phyloP scores from a whole-genome alignment of 1,140 invertebrate genomes.

The Saccostrea glomerata region DNA sequence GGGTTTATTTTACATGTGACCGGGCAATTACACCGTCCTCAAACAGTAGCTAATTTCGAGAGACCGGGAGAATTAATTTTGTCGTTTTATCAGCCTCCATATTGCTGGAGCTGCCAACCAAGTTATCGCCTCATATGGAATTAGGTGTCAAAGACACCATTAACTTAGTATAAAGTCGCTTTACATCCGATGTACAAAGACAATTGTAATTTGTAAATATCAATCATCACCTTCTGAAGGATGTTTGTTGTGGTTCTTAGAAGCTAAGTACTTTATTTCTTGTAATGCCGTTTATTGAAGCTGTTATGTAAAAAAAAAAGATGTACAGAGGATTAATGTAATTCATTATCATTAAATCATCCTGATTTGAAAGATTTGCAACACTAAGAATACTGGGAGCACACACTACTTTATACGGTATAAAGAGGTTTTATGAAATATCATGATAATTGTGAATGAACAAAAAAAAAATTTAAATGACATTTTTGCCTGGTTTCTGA shows the following conservation, averaged over 20 bases:
- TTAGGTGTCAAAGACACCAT: slow-evolving; percentile 14
- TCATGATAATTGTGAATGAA: not conserved
- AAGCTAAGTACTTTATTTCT: not conserved
- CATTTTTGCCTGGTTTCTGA: not conserved
- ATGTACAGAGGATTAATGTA: too few relatives aligned
- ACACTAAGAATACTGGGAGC: too few relatives aligned
- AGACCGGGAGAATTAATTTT: not conserved
- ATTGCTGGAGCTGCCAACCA: not conserved
- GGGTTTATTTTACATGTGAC: not conserved
- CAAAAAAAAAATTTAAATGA: not conserved
- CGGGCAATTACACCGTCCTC: slow-evolving; percentile 21
- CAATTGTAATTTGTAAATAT: not conserved
- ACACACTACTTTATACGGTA: too few relatives aligned
- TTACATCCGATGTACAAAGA: not conserved
- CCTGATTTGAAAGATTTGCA: too few relatives aligned
- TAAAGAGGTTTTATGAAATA: too few relatives aligned
- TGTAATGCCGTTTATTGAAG: not conserved
- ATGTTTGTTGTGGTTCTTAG: not conserved
- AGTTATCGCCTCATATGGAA: slow-evolving; percentile 5
- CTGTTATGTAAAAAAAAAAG: not conserved
- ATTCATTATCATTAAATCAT: too few relatives aligned
- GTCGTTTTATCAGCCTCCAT: not conserved
- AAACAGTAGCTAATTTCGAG: not conserved
- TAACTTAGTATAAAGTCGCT: not conserved
- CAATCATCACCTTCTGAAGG: not conserved